Evolutionary conservation across 2,888 invertebrate species (phyloP), one percentile per base, ranked within the genome.

Genomic region (Danaus chrysippus): DNA sequence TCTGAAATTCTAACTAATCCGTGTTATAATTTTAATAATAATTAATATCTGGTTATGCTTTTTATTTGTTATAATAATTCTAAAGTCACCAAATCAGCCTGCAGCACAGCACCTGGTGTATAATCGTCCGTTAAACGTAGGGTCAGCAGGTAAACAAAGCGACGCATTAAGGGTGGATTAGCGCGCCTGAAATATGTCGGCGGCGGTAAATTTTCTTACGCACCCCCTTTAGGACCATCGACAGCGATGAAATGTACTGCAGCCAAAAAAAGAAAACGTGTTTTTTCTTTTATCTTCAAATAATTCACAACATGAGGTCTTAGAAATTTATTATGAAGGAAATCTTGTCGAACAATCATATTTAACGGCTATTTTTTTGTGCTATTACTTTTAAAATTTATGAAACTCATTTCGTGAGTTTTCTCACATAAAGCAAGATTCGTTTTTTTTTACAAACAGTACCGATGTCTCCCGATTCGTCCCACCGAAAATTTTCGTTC

Each of bases 131-230:
- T 75, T 76, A 75, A 70, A 70, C 65, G 83, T 83, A 84, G 84
- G 89, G 87, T 87, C 88, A 88, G 87, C 86, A 88, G 86, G 86
- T 88, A 89, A 90, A 89, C 88, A 90, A 85, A 86, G 86, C 86
- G 84, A 82, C 85, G 83, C 88, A 89, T 90, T 89, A 89, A 84
- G 87, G 89, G 87, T 85, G 87, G 89, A 91, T 90, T 91, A 89
- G 84, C 89, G 83, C 80, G 83, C 83, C 83, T 89, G 87, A 90
- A 88, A 87, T 89, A 89, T 87, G 87, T 81, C 83, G 82, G 85
- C 79, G 87, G 86, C 84, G 87, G 89, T 91, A 88, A 91, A 91
- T 90, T 89, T 89, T 87, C 90, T 90, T 90, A 85, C 87, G 79
- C 76, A 81, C 84, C 84, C 86, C 85, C 87, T 78, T 84, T 85